Evolutionary conservation across 2,888 invertebrate species (phyloP), one percentile per base, ranked within the genome.

Genomic region (Tortrix viridana): DNA sequence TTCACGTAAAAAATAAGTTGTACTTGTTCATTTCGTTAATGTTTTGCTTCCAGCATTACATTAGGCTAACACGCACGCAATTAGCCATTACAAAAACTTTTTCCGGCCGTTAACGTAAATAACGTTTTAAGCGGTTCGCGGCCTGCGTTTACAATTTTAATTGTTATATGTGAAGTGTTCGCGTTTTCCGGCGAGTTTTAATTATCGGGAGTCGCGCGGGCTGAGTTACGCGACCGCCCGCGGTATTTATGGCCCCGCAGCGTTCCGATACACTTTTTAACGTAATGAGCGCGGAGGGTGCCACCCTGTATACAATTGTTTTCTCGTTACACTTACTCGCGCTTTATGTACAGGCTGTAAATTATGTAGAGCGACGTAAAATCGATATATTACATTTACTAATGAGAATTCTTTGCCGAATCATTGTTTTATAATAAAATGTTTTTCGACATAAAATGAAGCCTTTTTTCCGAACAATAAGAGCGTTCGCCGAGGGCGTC

Each of bases 161-260:
- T 92, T 90, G 91, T 89, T 88, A 89, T 89, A 91, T 91, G 92
- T 89, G 91, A 88, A 90, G 70, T 68, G 69, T 60, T 54, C 89
- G 89, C 82, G 82, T 88, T 89, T 85, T 84, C 87, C 81, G 86
- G 83, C 86, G 92, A 92, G 92, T 92, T 92, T 92, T 92, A 92
- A 92, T 92, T 92, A 92, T 89, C 88, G 84, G 84, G 82, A 88
- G 89, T 90, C 89, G 88, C 86, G 89, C 81, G 81, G 85, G 80
- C 77, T 92, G 92, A 92, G 82, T 86, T 90, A 92, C 90, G 89
- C 93, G 93, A 93, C 93, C 93, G 89, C 93, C 85, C 84, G 84
- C 87, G 78, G 84, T 91, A 93, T 92, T 92, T 93, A 93, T 92
- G 87, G 84, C 85, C 80, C 80, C 83, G 80, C 81, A 77, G 86